Conservation (phyloP, 2,888 invertebrate genomes). For the Thymelicus lineola region DNA sequence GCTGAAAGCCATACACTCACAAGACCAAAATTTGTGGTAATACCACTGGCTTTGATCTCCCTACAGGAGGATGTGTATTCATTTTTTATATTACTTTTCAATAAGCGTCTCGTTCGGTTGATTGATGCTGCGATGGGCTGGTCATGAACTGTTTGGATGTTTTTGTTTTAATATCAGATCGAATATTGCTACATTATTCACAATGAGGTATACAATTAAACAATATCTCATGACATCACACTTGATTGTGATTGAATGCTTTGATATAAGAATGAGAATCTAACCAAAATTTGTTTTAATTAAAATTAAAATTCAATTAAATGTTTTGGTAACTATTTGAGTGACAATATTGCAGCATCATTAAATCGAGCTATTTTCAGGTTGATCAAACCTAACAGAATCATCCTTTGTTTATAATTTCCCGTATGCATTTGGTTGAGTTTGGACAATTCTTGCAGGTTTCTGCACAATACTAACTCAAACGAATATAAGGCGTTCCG, state of each 20-base stretch:
- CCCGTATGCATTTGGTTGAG: constrained; percentile 49
- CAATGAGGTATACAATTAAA: too few relatives aligned
- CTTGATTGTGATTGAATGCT: too few relatives aligned
- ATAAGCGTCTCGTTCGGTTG: constrained; percentile 46
- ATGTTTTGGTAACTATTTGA: background rate
- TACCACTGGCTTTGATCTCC: constrained; percentile 69
- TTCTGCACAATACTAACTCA: constrained; percentile 75
- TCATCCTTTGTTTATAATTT: constrained; percentile 59
- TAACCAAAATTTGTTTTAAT: too few relatives aligned
- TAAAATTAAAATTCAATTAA: background rate
- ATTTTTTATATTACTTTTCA: constrained; percentile 65
- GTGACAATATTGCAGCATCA: constrained; percentile 8
- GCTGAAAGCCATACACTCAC: constrained; percentile 84
- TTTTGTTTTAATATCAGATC: too few relatives aligned
- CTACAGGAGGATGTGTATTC: constrained; percentile 75
- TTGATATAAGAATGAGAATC: too few relatives aligned
- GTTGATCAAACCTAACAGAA: constrained; percentile 56
- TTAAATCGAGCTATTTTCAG: constrained; percentile 51
- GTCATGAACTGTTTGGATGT: too few relatives aligned
- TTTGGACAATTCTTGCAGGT: constrained; percentile 68
- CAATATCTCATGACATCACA: too few relatives aligned
- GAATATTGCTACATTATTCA: too few relatives aligned
- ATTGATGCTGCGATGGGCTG: constrained; percentile 44
- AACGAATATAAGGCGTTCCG: constrained; percentile 78
- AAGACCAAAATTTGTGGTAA: constrained; percentile 84